Conservation (phyloP, 2,888 invertebrate genomes). For the Meiosimyza decipiens region DNA sequence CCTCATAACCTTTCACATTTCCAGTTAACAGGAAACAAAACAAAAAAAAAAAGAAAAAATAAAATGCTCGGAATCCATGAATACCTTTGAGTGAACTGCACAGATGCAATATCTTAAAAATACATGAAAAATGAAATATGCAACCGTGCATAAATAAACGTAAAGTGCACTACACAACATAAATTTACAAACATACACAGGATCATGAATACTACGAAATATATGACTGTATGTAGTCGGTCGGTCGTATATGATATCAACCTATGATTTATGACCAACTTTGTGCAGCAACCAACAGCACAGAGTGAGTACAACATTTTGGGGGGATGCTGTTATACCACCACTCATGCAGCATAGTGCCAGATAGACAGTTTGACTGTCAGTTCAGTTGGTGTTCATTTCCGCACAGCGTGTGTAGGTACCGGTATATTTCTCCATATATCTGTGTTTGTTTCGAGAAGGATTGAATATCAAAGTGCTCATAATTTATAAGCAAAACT, state of each 20-base stretch:
- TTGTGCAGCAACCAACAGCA: not conserved
- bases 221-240: not conserved
- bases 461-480: slow-evolving; percentile 41
- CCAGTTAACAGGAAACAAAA: not conserved
- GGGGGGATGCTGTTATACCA: not conserved
- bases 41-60: slow-evolving; percentile 9
- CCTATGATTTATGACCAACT: slow-evolving; percentile 27
- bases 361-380: not conserved
- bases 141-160: slow-evolving; percentile 58
- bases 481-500: slow-evolving; percentile 58
- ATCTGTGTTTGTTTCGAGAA: no score
- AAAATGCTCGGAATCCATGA: not conserved
- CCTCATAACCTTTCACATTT: slow-evolving; percentile 2
- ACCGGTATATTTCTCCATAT: no score
- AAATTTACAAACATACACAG: slow-evolving; percentile 1
- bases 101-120: slow-evolving; percentile 24
- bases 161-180: slow-evolving; percentile 27
- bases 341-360: not conserved
- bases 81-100: slow-evolving; percentile 10
- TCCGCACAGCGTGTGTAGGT: not conserved
- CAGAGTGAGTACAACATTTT: slow-evolving; percentile 1
- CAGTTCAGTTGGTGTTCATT: not conserved
- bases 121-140: slow-evolving; percentile 21
- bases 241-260: no score
- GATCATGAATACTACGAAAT: not conserved